Conservation (phyloP, 2,888 invertebrate species). For the Harpagoxenus sublaevis region DNA sequence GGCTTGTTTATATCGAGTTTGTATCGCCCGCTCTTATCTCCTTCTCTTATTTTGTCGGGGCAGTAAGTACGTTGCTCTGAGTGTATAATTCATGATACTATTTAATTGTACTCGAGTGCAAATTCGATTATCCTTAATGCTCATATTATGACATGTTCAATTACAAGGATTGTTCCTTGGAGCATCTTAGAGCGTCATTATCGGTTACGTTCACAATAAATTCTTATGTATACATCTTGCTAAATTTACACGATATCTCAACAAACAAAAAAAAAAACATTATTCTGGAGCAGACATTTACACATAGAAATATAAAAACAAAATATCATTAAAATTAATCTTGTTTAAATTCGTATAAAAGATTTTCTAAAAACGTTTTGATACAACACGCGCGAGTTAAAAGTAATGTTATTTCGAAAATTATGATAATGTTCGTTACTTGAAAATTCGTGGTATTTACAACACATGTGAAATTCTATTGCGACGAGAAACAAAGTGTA, state of each 20-base stretch:
- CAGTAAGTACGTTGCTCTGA: constrained; percentile 83
- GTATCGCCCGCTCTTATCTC: constrained; percentile 55
- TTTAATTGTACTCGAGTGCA: constrained; percentile 83
- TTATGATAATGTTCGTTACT: constrained; percentile 61
- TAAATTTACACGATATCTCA: constrained; percentile 85
- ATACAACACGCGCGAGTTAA: constrained; percentile 77
- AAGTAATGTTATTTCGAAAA: constrained; percentile 71
- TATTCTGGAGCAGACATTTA: constrained; percentile 84
- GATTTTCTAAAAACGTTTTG: constrained; percentile 75
- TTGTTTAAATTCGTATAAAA: constrained; percentile 82
- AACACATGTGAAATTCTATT: constrained; percentile 62
- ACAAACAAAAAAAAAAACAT: constrained; percentile 84
- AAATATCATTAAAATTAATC: constrained; percentile 82
- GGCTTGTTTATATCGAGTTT: constrained; percentile 67
- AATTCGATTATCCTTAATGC: constrained; percentile 78
- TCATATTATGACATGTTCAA: constrained; percentile 71
- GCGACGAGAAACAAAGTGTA: constrained; percentile 57
- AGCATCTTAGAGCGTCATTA: constrained; percentile 72
- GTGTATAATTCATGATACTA: constrained; percentile 80
- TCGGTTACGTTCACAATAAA: constrained; percentile 77
- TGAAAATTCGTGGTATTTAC: constrained; percentile 59
- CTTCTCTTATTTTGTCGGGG: constrained; percentile 59
- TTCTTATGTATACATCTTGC: constrained; percentile 71
- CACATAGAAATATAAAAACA: constrained; percentile 85
- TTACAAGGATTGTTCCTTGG: constrained; percentile 61